Evolutionary conservation across 2,113 vertebrate species (phyloP), one percentile per base, ranked within the genome.

Genomic region (Pelvicachromis taeniatus): DNA sequence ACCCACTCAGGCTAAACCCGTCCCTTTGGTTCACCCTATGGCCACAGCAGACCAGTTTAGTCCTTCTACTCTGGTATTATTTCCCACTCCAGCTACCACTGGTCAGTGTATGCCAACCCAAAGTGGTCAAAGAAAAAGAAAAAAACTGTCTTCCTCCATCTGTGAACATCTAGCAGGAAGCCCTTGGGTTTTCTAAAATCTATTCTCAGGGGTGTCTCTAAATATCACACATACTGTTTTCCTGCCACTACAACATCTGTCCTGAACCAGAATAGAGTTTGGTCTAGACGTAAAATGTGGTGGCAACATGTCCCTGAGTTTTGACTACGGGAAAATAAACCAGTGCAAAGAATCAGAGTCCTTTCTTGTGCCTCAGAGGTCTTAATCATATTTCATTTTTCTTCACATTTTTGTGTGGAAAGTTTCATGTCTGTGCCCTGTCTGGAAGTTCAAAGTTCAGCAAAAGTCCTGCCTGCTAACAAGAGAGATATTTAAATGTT

Each of bases 1-100:
- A 45, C 53, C 54, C 70, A 45, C 55, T 65, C 80, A 78, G 10
- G 79, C 82, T 84, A 56, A 78, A 79, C 58, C 87, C 23, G 38
- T 68, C 84, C 54, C 70, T 78, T 86, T 4, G 89, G 90, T 85
- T 88, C 50, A 81, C 87, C 85, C 83, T 56, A 35, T 65, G 80
- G 56, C 82, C 52, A 77, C 78, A 85, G 70, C 80, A 77, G 54
- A 82, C 63, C 5, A 9, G 86, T 86, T 93, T 73, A 90, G 83
- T 56, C 78, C 61, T 84, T 81, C 70, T 16, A 87, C 80, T 33
- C 80, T 85, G 21, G 75, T 42, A 84, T 90, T 88, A 91, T 80
- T 59, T 52, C 78, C 88, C n/a, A 84, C 3, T 52, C 78, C 55
- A 77, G 50, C 31, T 84, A 31, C 80, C 6, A 63, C 54, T 84